These are phyloP conservation scores for Pygoscelis adeliae DNA, from an alignment of 2,113 vertebrate species.

Conservation along the genomic window DNA sequence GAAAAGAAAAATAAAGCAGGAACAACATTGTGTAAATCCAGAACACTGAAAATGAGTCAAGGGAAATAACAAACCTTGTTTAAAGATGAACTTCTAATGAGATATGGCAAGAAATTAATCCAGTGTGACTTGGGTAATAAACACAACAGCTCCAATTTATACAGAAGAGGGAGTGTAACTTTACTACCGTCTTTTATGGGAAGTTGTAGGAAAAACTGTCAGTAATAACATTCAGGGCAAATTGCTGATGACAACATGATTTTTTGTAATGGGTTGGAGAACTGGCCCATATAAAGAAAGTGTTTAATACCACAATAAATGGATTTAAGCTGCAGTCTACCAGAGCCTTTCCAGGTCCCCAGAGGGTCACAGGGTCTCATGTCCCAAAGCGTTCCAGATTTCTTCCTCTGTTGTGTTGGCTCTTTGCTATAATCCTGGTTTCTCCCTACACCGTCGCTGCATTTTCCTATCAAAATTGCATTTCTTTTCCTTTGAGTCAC, in stretches of 20 bases:
- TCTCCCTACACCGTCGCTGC: accelerated
- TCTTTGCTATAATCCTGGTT: background rate
- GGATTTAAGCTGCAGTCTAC: background rate
- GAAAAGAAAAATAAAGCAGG: background rate
- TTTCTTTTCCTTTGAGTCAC: background rate
- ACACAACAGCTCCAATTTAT: background rate
- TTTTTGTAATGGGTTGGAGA: background rate
- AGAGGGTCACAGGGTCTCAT: accelerated
- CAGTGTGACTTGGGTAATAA: background rate
- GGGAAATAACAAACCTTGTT: constrained; percentile 3
- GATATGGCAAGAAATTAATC: background rate
- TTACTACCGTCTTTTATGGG: background rate
- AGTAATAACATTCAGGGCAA: background rate
- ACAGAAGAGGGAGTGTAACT: background rate
- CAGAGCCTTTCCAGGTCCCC: background rate
- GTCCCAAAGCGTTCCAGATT: accelerated
- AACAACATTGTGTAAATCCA: background rate
- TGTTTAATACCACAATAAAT: accelerated
- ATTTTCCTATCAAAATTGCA: background rate
- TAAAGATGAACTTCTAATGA: constrained; percentile 14
- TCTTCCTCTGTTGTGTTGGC: background rate
- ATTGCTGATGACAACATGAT: accelerated
- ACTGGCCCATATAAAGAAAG: accelerated
- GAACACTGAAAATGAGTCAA: background rate
- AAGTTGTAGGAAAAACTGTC: background rate